A percentile compares a stretch with the other conserved stretches of the same genome.
Conservation (phyloP, 2,113 vertebrate species). For the Maccullochella peelii region DNA sequence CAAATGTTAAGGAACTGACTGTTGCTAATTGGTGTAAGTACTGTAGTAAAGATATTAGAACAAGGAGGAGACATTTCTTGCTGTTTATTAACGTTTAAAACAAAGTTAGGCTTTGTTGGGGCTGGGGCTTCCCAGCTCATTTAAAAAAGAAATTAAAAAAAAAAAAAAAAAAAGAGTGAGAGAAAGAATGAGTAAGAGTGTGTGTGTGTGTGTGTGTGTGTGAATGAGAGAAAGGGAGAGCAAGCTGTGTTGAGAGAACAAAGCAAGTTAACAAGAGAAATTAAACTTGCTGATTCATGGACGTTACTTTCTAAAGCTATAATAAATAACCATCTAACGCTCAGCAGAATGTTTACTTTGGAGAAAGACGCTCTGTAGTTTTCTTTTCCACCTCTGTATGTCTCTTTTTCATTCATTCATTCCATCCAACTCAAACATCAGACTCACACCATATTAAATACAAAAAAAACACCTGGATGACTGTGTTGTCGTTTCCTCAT, state of each 20-base stretch:
- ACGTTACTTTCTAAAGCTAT: neutral
- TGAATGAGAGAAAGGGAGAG: neutral
- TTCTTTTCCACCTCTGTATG: neutral
- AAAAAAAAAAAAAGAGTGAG: neutral
- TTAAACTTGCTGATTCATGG: no score
- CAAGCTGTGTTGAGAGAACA: neutral
- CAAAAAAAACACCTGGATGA: neutral
- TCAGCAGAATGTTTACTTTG: neutral
- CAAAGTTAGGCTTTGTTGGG: neutral
- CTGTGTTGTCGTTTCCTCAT: neutral
- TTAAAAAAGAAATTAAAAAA: no score
- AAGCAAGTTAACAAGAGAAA: neutral
- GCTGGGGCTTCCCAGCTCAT: neutral
- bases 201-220: neutral
- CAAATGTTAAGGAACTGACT: neutral
- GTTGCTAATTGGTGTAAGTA: neutral
- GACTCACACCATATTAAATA: neutral
- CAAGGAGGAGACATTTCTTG: neutral
- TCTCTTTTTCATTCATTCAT: neutral
- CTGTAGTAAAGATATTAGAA: neutral
- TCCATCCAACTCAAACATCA: neutral
- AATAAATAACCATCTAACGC: neutral
- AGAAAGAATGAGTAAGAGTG: neutral
- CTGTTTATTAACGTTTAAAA: neutral
- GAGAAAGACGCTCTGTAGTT: neutral